phyloP scores from a whole-genome alignment of 2,113 vertebrate genomes.

The Halichoerus grypus region DNA sequence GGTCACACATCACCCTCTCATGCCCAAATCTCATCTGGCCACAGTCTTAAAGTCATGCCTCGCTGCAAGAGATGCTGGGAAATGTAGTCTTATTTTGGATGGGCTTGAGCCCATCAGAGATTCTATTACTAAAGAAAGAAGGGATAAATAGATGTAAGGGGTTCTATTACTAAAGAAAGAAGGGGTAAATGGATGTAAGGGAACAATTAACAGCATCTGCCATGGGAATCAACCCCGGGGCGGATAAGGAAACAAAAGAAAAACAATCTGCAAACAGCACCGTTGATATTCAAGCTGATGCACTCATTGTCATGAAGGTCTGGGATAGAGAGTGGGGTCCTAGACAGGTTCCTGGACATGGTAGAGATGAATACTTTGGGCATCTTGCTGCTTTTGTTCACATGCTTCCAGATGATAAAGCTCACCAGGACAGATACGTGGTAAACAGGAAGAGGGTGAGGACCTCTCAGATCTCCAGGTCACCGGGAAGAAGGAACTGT shows the following conservation, averaged over 20 bases:
- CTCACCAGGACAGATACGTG: background rate
- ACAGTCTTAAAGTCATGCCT: background rate
- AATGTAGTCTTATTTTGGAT: background rate
- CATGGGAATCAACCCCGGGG: background rate
- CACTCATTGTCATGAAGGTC: background rate
- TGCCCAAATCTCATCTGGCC: background rate
- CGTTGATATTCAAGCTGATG: too few species aligned
- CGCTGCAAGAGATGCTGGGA: background rate
- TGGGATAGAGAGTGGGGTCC: background rate
- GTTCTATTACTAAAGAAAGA: background rate
- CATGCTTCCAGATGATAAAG: background rate
- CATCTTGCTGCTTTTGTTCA: background rate
- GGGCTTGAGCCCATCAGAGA: background rate
- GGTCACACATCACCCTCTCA: background rate
- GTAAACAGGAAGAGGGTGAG: background rate
- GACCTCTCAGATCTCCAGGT: background rate
- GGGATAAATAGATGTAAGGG: too few species aligned
- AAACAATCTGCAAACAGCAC: background rate
- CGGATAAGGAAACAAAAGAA: background rate
- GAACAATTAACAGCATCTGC: background rate
- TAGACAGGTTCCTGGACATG: background rate
- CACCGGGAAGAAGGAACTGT: conserved; percentile 19
- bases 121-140: background rate
- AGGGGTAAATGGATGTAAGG: background rate
- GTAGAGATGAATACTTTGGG: background rate